Base-by-base conservation (phyloP, 2,888 invertebrate genomes). In the Ophion ellenae region DNA sequence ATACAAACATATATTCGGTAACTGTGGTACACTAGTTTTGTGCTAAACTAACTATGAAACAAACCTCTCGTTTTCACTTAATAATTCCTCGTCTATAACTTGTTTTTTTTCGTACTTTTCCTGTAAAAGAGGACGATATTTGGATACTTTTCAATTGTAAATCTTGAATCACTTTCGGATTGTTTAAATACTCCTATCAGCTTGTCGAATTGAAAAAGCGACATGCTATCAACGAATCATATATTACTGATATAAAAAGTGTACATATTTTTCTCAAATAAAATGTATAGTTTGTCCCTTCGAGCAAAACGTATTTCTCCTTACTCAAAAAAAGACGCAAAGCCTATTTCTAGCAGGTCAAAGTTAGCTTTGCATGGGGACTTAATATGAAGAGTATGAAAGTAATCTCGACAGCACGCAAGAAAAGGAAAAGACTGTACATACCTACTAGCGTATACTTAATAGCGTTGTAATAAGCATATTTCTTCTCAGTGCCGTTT, bases 381-480 rank as follows among this genome's bases (percentile, higher is more conserved):
- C 32, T 47, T 2, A 45, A 14, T 28, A 20, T 10, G 57, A 4
- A 32, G n/a, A 75, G 45, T 53, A 10, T 59, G 24, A 67, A 77
- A 74, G 57, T 47, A 70, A 74, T 14, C 20, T 45, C 28, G 10
- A 32, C 20, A 59, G 11, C 74, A 57, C 14, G 45, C 14, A 45
- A 17, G 73, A 47, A 64, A 59, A 24, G 32, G 4, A 28, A 76
- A 74, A 74, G 3, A 9, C 24, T 45, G 20, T 75, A 67, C 75
- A 59, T 66, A 66, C 47, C 83, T 73, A 61, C 57, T 79, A 28
- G 75, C 47, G 67, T 20, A 82, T 82, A 64, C 45, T 71, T 45
- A 76, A 79, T 67, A 80, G 53, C 61, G 17, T 24, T 71, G 36
- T 76, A 73, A 83, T 73, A 61, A 76, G 66, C 59, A 70, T 71